Evolutionary conservation across 2,113 vertebrate species (phyloP), one percentile per base, ranked within the genome.

Genomic region (Herpailurus yagouaroundi): DNA sequence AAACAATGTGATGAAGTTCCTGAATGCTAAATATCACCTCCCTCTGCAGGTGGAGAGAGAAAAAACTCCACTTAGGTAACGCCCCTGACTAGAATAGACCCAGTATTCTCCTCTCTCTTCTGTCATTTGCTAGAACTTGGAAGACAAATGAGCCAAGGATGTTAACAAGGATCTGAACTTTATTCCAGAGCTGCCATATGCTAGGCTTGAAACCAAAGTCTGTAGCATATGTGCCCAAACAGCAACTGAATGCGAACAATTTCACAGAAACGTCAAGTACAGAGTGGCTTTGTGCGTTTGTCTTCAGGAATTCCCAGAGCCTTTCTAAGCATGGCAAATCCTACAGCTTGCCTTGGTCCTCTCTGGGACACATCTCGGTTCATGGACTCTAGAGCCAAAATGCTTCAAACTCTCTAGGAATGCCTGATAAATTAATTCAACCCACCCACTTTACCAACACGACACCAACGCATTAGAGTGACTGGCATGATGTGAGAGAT

Each of bases 111-210:
- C 60, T 79, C 92, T 69, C 66, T 97, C 77, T 87, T 91, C 55
- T 80, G 84, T 89, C 81, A 86, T 91, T 96, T 97, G 69, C 68
- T 85, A 97, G 87, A 98, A 85, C 87, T 87, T 68, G 7, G 33
- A 95, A 97, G 52, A 83, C 48, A 41, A 55, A 76, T 1, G 69
- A 97, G 97, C 91, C 84, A 97, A 96, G 33, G 33, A 95, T 89
- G 55, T 98, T 96, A 91, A 96, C 96, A 97, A 95, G 87, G 92
- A 97, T 89, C n/a, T 66, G 81, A 85, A 92, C 45, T 97, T 89
- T 85, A 60, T 95, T 97, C 94, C 96, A 98, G 96, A 95, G 80
- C 93, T 9, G 77, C 95, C 97, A 95, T 98, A 98, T 98, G 97
- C 41, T 97, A 50, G 31, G 33, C 77, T 83, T 63, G 74, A 97